Evolutionary conservation across 2,797 vertebrate genomes (phyloP).

Genomic region (Xenentodon cancila): DNA sequence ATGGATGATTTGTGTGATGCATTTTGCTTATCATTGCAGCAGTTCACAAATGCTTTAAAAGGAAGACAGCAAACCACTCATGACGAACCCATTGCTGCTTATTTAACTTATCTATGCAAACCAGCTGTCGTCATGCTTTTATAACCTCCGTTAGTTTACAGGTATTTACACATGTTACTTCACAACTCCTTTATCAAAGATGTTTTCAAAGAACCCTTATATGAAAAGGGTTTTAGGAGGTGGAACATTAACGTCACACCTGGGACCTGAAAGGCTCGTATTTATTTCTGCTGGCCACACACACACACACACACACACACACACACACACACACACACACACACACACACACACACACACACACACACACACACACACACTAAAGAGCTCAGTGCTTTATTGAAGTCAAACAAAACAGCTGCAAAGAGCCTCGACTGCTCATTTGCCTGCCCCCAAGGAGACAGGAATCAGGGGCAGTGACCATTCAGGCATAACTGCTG

Average conservation of each 20-base stretch:
- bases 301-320: too few species aligned
- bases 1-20: too few species aligned
- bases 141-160: conserved; percentile 5
- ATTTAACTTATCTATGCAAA: conserved; percentile 45
- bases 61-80: neutral
- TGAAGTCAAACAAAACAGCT: conserved; percentile 17
- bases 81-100: conserved; percentile 6
- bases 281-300: too few species aligned
- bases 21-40: too few species aligned
- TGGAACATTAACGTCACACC: conserved; percentile 5
- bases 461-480: conserved; percentile 25
- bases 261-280: conserved; percentile 9
- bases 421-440: conserved; percentile 42
- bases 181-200: neutral
- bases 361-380: too few species aligned
- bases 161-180: conserved; percentile 28
- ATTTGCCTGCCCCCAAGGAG: conserved; percentile 38
- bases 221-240: conserved; percentile 1
- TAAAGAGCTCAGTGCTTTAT: conserved; percentile 20
- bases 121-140: conserved; percentile 7
- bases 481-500: conserved; percentile 37
- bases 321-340: too few species aligned
- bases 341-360: too few species aligned
- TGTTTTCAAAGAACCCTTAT: conserved; percentile 5
- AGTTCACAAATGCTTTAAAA: conserved; percentile 13